A percentile compares a stretch with the other conserved stretches of the same genome.
phyloP scores from a whole-genome alignment of 1,140 invertebrate genomes.

The Pollicipes pollicipes region DNA sequence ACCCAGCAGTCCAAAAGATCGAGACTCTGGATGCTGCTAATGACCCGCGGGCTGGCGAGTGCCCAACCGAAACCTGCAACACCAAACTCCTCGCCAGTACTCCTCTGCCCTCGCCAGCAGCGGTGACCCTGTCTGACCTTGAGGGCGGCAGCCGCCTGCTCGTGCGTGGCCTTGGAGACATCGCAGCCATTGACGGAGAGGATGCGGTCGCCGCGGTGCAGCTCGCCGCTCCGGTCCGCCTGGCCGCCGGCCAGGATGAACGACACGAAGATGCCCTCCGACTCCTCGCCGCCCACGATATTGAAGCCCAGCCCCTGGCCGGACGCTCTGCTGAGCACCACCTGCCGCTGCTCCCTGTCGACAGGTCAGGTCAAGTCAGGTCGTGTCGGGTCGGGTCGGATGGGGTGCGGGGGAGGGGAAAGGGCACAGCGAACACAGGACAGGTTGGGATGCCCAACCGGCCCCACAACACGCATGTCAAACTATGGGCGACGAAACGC shows the following conservation, averaged over 20 bases:
- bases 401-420: conserved; percentile 8
- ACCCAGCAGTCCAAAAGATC: no score
- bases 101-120: no score
- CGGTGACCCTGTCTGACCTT: conserved; percentile 57
- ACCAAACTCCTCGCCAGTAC: no score
- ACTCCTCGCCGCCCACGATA: conserved; percentile 96
- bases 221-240: conserved; percentile 74
- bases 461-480: no score
- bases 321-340: conserved; percentile 57
- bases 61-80: no score
- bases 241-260: conserved; percentile 92
- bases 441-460: no score
- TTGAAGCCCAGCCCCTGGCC: conserved; percentile 73
- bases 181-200: conserved; percentile 78
- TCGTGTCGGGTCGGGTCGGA: no score
- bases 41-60: no score
- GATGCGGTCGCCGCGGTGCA: conserved; percentile 80
- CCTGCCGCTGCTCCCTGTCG: conserved; percentile 64
- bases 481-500: no score
- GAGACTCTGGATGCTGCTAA: no score
- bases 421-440: no score
- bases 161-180: conserved; percentile 77
- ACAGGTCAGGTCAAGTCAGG: background rate
- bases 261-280: conserved; percentile 95
- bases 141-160: conserved; percentile 84